phyloP scores from a whole-genome alignment of 2,797 vertebrate species.

The Rousettus madagascariensis region DNA sequence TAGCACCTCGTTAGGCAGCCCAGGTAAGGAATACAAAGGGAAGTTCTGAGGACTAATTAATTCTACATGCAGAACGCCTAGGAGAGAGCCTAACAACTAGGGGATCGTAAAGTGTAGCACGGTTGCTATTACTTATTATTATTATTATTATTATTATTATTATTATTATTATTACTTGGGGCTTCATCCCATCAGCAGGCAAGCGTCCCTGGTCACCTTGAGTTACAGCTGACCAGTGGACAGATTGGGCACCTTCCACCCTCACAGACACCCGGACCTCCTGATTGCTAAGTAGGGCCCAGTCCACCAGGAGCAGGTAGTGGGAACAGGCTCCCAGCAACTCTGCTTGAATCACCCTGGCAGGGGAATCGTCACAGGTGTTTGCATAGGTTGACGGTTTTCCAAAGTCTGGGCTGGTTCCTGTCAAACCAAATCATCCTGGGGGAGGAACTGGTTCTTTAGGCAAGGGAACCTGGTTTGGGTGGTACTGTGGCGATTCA shows the following conservation, averaged over 20 bases:
- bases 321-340: background rate
- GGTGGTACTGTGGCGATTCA: fast-evolving
- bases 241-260: background rate
- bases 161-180: background rate
- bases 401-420: background rate
- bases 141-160: background rate
- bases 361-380: background rate
- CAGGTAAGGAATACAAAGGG: background rate
- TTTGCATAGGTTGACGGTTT: background rate
- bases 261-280: background rate
- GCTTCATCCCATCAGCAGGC: background rate
- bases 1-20: background rate
- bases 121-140: background rate
- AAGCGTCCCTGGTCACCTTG: background rate
- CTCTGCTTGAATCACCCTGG: background rate
- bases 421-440: background rate
- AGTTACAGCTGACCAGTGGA: background rate
- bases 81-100: background rate
- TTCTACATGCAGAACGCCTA: background rate
- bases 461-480: too few relatives aligned
- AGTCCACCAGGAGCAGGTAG: too few relatives aligned
- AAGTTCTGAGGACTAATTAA: background rate
- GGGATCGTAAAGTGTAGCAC: background rate
- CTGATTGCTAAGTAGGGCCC: background rate
- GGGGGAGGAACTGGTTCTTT: background rate